Evolutionary conservation across 2,888 invertebrate genomes (phyloP).

Genomic region (Pilophorus perplexus): DNA sequence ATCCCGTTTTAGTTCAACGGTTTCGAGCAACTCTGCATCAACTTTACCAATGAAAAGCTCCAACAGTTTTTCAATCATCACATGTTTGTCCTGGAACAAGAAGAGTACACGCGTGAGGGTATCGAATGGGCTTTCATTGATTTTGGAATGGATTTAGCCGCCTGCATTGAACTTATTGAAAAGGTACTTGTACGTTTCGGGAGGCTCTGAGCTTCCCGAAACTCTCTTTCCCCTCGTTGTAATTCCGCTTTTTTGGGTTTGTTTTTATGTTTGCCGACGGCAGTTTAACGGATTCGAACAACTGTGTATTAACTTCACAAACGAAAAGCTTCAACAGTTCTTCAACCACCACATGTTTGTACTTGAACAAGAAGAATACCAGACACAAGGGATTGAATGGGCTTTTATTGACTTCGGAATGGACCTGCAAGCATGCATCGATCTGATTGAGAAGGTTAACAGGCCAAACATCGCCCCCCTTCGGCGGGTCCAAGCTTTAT

Average conservation of each 20-base stretch:
- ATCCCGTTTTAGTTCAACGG: conserved; percentile 71
- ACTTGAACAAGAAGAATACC: conserved; percentile 93
- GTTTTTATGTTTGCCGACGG: conserved; percentile 18
- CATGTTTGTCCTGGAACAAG: conserved; percentile 97
- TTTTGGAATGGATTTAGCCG: conserved; percentile 94
- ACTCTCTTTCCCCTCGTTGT: too few species aligned
- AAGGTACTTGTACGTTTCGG: conserved; percentile 62
- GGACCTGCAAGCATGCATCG: conserved; percentile 88
- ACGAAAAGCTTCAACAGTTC: conserved; percentile 92
- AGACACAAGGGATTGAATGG: conserved; percentile 87
- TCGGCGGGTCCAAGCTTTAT: neutral
- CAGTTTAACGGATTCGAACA: conserved; percentile 93
- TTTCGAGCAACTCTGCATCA: conserved; percentile 97
- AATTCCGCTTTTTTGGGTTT: conserved; percentile 15
- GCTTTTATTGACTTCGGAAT: conserved; percentile 93
- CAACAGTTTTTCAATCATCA: conserved; percentile 99
- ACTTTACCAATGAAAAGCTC: conserved; percentile 96
- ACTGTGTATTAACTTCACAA: conserved; percentile 94
- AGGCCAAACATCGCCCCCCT: conserved; percentile 32
- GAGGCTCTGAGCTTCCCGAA: conserved; percentile 22
- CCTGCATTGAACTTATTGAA: conserved; percentile 93
- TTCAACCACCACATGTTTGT: conserved; percentile 97
- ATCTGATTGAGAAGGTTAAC: conserved; percentile 84
- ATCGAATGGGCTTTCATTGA: conserved; percentile 96
- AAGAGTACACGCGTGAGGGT: conserved; percentile 91